Evolutionary conservation across 2,888 invertebrate species (phyloP).

Genomic region (Nymphalis polychloros): DNA sequence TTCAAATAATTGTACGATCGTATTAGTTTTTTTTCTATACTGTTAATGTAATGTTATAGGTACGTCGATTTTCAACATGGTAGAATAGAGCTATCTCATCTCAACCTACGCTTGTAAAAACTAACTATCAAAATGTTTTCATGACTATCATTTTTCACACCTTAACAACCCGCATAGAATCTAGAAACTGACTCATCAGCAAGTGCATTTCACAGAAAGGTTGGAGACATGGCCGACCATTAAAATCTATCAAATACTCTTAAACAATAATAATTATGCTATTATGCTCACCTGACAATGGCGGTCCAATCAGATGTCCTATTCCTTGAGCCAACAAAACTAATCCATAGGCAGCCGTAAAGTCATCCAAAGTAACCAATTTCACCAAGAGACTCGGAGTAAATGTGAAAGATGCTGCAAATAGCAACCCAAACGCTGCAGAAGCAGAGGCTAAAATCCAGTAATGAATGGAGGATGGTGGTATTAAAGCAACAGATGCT

Average conservation of each 20-base stretch:
- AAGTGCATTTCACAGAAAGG: too few species aligned
- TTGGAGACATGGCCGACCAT: too few species aligned
- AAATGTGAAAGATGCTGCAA: constrained; percentile 95
- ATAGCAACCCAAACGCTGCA: constrained; percentile 92
- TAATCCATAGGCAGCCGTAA: constrained; percentile 95
- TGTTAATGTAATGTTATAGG: too few species aligned
- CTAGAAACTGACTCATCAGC: too few species aligned
- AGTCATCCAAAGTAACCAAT: constrained; percentile 93
- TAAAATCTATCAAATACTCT: too few species aligned
- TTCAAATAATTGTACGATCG: background rate
- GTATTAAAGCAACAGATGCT: constrained; percentile 83
- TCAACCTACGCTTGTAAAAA: too few species aligned
- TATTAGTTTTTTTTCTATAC: too few species aligned
- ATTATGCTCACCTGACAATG: constrained; percentile 87
- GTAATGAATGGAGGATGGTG: constrained; percentile 75
- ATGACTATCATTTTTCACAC: too few species aligned
- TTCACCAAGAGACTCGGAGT: constrained; percentile 94
- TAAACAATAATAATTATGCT: background rate
- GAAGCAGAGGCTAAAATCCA: constrained; percentile 75
- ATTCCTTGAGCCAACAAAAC: constrained; percentile 94
- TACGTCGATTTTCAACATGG: too few species aligned
- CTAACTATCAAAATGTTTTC: too few species aligned
- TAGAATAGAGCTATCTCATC: too few species aligned
- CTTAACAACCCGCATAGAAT: too few species aligned
- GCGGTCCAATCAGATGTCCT: constrained; percentile 95